A percentile compares a stretch with the other conserved stretches of the same genome.
Evolutionary conservation across 2,113 vertebrate genomes (phyloP).

Genomic region (Lamprologus lemairii): DNA sequence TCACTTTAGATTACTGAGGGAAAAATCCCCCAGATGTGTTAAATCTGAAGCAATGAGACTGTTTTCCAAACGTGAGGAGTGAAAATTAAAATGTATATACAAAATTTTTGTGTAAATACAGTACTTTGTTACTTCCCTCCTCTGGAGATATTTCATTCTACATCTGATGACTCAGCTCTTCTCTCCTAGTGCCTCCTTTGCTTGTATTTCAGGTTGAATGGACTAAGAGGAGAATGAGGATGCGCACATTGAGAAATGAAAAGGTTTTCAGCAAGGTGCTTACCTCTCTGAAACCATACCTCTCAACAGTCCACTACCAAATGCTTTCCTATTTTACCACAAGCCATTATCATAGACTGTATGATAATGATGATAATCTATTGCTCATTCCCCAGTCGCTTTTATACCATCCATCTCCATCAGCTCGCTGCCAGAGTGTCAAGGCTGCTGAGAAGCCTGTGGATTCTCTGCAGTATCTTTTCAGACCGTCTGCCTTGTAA

Average conservation of each 20-base stretch:
- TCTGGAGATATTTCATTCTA: neutral
- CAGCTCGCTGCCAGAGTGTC: neutral
- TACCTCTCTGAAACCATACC: neutral
- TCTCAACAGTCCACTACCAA: neutral
- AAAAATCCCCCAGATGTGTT: neutral
- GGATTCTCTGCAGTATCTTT: neutral
- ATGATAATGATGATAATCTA: neutral
- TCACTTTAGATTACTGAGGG: neutral
- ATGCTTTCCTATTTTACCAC: neutral
- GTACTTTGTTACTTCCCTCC: neutral
- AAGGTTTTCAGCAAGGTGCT: neutral
- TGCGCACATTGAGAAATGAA: neutral
- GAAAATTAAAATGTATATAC: neutral
- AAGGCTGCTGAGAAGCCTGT: neutral
- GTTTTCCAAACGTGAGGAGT: neutral
- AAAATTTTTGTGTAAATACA: neutral
- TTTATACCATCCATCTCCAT: neutral
- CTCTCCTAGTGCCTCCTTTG: neutral
- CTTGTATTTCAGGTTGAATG: neutral
- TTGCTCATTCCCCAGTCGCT: neutral
- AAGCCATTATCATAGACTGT: neutral
- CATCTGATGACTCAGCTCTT: neutral
- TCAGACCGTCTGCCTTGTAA: neutral
- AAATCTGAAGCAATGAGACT: neutral
- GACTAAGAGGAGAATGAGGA: neutral